Evolutionary conservation across 2,113 vertebrate genomes (phyloP), one percentile per base, ranked within the genome.

Genomic region (Otocyon megalotis): DNA sequence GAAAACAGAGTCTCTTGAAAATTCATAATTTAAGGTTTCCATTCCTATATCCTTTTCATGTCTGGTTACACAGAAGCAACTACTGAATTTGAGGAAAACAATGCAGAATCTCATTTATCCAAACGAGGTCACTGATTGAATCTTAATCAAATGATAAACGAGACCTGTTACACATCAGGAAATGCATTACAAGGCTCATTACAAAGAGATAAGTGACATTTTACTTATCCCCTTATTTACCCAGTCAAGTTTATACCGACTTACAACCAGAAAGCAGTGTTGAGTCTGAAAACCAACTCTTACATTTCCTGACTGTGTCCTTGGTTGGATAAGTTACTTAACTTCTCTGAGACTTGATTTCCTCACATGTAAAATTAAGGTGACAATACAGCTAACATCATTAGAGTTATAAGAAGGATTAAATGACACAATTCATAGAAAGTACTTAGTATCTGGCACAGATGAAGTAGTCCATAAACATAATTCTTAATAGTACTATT

Each of bases 121-220:
- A 94, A 93, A 80, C 32, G 90, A 95, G n/a, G 54, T 60, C 53
- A 89, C 22, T 93, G 35, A 26, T 62, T 90, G 17, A 84, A 20
- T 92, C 80, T 79, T 94, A 94, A 88, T 88, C 48, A 97, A 93
- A 79, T 72, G n/a, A 83, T 65, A 92, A 95, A 88, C 77, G 28
- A 69, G 19, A 16, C 17, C 10, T 86, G 37, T 72, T 88, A 24
- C 5, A 72, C 10, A 79, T 6, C 76, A 94, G 71, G 53, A 95
- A 90, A 72, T 77, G 4, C 8, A 67, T 50, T 71, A 28, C 43
- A 85, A 88, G 19, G 1, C 8, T 85, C 87, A 74, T 72, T 92
- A 48, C 8, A 84, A n/a, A 50, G 32, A 93, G 20, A 69, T 32
- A 74, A 80, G n/a, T 95, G 60, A 69, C 32, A 32, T 83, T 97